Base-by-base conservation (phyloP, 2,888 invertebrate genomes). In the Cryptus viduatorius region DNA sequence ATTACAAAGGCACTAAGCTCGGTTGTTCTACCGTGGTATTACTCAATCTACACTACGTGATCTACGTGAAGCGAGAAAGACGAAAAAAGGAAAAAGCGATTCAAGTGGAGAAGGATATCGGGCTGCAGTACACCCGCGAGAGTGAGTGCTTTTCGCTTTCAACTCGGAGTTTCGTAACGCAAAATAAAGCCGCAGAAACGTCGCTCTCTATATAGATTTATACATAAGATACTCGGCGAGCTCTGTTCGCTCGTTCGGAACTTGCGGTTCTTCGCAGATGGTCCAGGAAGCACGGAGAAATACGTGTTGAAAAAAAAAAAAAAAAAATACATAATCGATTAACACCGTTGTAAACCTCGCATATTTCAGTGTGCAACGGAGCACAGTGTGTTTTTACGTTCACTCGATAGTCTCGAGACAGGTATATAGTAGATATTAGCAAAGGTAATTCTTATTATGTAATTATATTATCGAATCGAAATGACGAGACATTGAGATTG, bases 141-240 rank as follows among this genome's bases (percentile, higher is more conserved):
- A 85, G 77, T 37, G 83, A 86, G 86, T 87, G 84, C 87, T 90
- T 88, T 89, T 91, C 89, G 90, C 91, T 91, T 91, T 91, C 91
- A 86, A 89, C 87, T 86, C 88, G 87, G 69, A 69, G 88, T 90
- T 91, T 91, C 91, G 89, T 90, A 91, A 91, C 90, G 79, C 84
- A 59, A 84, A 84, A 84, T 84, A 89, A 90, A 91, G 90, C 90
- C 90, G 83, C 90, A 90, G 87, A 31, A 84, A 69, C 61, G 68
- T 68, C 59, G 48, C 48, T 75, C 53, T 50, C 44, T 19, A 56
- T 75, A 12, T 46, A 10, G 19, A 19, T 77, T 19, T 65, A 31
- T 64, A 56, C 42, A 44, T 61, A 8, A 59, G 59, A 73, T 67
- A 67, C 19, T 82, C 80, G 77, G 67, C 48, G 73, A 76, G 82